Percentiles rank a stretch among this genome's conserved stretches.
Evolutionary conservation across 2,113 vertebrate species (phyloP).

Genomic region (Hyla sarda): DNA sequence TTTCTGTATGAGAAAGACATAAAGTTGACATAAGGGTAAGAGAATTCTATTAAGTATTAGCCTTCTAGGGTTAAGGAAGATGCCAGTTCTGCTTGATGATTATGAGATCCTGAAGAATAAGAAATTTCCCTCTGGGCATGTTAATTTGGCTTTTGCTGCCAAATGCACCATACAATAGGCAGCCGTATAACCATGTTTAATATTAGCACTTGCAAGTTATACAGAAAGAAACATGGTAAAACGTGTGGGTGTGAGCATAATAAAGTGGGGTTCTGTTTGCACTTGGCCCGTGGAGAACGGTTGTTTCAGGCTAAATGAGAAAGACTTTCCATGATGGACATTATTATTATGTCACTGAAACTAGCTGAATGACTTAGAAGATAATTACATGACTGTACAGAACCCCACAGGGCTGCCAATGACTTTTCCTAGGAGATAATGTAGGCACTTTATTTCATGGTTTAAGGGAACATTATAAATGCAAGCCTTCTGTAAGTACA

Average conservation of each 20-base stretch:
- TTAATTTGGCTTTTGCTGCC: constrained; percentile 39
- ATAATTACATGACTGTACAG: constrained; percentile 4
- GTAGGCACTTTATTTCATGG: constrained; percentile 1
- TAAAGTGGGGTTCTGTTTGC: background rate
- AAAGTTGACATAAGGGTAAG: constrained; percentile 36
- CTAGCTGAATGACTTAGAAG: constrained; percentile 16
- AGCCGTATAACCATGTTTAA: constrained; percentile 20
- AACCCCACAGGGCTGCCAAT: background rate
- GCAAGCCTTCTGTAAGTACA: background rate
- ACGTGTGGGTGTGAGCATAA: background rate
- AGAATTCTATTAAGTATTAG: constrained; percentile 35
- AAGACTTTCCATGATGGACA: constrained; percentile 9
- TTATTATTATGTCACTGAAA: constrained; percentile 24
- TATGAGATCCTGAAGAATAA: constrained; percentile 30
- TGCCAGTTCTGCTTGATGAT: constrained; percentile 34
- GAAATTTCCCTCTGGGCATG: constrained; percentile 51
- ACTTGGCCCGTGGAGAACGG: background rate
- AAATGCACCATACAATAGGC: constrained; percentile 35
- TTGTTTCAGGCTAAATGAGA: background rate
- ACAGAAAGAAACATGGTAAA: constrained; percentile 6
- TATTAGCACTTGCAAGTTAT: background rate
- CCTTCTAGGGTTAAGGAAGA: constrained; percentile 8
- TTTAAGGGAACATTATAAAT: background rate
- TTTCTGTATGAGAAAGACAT: constrained; percentile 24
- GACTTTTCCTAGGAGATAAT: background rate